Percentiles rank a stretch among this genome's conserved stretches.
phyloP scores from a whole-genome alignment of 1,140 invertebrate species.

The Aradophagus sp. region DNA sequence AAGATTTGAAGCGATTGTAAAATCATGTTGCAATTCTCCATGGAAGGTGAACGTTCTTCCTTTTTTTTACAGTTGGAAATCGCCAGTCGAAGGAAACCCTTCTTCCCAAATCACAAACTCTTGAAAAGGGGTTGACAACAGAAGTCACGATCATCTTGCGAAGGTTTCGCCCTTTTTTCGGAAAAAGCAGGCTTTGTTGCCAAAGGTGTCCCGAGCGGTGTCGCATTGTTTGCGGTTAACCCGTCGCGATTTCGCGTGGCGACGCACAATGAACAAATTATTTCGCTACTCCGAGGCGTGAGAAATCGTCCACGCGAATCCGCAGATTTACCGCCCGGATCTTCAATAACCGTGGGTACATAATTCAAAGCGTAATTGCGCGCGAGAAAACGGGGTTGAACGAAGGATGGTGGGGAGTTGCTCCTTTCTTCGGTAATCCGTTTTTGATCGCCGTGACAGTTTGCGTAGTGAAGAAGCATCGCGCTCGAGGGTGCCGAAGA shows the following conservation, averaged over 20 bases:
- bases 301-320: slow-evolving; percentile 50
- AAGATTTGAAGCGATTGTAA: too few species aligned
- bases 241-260: slow-evolving; percentile 42
- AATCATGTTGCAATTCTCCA: too few species aligned
- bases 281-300: slow-evolving; percentile 55
- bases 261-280: slow-evolving; percentile 47
- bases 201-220: slow-evolving; percentile 40
- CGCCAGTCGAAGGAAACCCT: slow-evolving; percentile 18
- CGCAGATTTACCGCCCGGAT: slow-evolving; percentile 7
- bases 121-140: slow-evolving; percentile 39
- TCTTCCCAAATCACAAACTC: slow-evolving; percentile 25
- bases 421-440: slow-evolving; percentile 21
- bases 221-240: slow-evolving; percentile 58
- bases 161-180: slow-evolving; percentile 40
- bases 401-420: slow-evolving; percentile 8
- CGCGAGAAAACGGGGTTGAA: slow-evolving; percentile 2
- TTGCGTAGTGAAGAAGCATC: slow-evolving; percentile 40
- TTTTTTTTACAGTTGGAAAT: slow-evolving; percentile 2
- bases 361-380: slow-evolving; percentile 56
- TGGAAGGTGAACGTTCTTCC: too few species aligned
- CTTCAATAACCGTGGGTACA: slow-evolving; percentile 49
- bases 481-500: slow-evolving; percentile 32
- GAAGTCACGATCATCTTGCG: slow-evolving; percentile 27
- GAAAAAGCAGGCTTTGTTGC: slow-evolving; percentile 9
- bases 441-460: slow-evolving; percentile 45